These are phyloP conservation scores for Empis stercorea DNA, from an alignment of 2,888 invertebrate genomes.

Conservation along the genomic window DNA sequence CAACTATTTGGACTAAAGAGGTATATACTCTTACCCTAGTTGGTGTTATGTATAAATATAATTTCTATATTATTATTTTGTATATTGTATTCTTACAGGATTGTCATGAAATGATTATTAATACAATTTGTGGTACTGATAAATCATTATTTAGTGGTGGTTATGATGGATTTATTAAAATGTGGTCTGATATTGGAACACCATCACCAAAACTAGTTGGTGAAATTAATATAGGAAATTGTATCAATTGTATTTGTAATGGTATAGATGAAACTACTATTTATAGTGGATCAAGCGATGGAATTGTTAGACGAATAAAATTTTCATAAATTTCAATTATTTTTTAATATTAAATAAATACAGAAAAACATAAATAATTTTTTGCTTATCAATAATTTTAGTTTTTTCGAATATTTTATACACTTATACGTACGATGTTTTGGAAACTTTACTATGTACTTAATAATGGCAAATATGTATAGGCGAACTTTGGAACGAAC, in stretches of 20 bases:
- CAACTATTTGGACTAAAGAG: conserved; percentile 22
- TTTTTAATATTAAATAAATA: neutral
- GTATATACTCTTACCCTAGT: too few relatives aligned
- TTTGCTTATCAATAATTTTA: too few relatives aligned
- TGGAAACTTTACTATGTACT: too few relatives aligned
- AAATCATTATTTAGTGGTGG: conserved; percentile 28
- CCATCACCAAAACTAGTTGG: conserved; percentile 21
- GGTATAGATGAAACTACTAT: conserved; percentile 21
- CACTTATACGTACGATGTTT: too few relatives aligned
- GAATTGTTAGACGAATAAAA: conserved; percentile 23
- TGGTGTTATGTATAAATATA: neutral
- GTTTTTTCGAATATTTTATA: too few relatives aligned
- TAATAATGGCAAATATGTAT: too few relatives aligned
- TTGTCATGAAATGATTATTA: conserved; percentile 34
- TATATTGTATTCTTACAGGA: conserved; percentile 21
- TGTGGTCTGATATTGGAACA: conserved; percentile 27
- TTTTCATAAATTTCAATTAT: conserved; percentile 19
- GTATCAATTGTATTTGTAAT: conserved; percentile 28
- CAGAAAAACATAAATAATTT: too few relatives aligned
- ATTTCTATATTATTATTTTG: too few relatives aligned
- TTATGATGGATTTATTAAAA: conserved; percentile 33
- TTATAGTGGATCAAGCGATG: conserved; percentile 29
- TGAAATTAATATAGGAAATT: conserved; percentile 26
- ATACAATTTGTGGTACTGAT: conserved; percentile 27
- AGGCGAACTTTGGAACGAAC: too few relatives aligned